A percentile compares a stretch with the other conserved stretches of the same genome.
phyloP scores from a whole-genome alignment of 2,113 vertebrate genomes.

The Uria lomvia region DNA sequence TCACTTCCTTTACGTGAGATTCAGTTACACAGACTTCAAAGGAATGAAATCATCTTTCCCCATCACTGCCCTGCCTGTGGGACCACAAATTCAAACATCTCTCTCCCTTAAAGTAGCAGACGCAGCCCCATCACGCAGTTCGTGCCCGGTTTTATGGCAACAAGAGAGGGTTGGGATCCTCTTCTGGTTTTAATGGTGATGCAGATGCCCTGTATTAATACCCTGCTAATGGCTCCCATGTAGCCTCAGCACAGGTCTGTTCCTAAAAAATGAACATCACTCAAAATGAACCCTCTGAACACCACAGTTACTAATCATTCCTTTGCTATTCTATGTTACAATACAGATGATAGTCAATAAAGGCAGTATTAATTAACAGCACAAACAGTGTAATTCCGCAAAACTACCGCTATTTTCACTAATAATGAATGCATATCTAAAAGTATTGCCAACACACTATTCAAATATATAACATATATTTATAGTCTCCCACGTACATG shows the following conservation, averaged over 20 bases:
- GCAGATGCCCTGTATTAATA: not conserved
- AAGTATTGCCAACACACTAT: slow-evolving; percentile 55
- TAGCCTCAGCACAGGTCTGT: not conserved
- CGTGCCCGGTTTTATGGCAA: not conserved
- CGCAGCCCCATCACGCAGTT: not conserved
- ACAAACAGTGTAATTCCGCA: not conserved
- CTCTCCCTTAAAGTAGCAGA: not conserved
- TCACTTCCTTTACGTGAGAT: not conserved
- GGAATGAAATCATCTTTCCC: not conserved
- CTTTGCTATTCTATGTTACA: slow-evolving; percentile 7
- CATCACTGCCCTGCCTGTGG: not conserved
- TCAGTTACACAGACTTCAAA: slow-evolving; percentile 1
- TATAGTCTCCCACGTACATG: slow-evolving; percentile 36
- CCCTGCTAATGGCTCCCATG: not conserved
- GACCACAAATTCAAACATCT: not conserved
- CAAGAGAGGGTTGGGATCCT: not conserved
- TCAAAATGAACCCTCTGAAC: not conserved
- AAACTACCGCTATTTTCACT: slow-evolving; percentile 33
- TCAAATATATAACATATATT: slow-evolving; percentile 54
- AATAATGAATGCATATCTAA: slow-evolving; percentile 37
- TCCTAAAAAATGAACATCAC: not conserved
- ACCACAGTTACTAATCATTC: not conserved
- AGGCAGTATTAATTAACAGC: slow-evolving; percentile 9
- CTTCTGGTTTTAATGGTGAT: not conserved
- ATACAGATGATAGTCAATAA: not conserved